These are phyloP conservation scores for Podarcis muralis DNA, from an alignment of 2,113 vertebrate species.

Conservation along the genomic window DNA sequence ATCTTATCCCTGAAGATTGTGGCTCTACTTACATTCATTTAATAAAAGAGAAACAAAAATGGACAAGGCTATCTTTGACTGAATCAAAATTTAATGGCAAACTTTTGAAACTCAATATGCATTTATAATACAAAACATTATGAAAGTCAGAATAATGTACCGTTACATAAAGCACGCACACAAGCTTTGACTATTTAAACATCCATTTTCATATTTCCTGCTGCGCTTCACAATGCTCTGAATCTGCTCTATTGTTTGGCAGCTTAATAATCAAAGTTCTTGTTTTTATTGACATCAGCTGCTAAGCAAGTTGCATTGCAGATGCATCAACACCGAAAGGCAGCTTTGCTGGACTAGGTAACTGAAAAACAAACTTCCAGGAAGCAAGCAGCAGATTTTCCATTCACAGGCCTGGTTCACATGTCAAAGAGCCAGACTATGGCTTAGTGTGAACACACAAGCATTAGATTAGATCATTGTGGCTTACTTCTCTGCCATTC, in stretches of 20 bases:
- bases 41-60: not conserved
- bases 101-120: not conserved
- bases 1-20: not conserved
- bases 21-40: not conserved
- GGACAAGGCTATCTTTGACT: not conserved
- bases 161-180: not conserved
- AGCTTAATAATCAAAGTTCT: not conserved
- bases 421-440: too few relatives aligned
- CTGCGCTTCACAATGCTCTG: not conserved
- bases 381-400: not conserved
- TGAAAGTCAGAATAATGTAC: not conserved
- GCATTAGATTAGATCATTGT: too few relatives aligned
- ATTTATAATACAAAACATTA: not conserved
- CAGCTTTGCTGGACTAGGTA: not conserved
- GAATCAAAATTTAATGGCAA: not conserved
- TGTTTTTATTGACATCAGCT: not conserved
- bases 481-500: too few relatives aligned
- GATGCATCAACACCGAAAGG: not conserved
- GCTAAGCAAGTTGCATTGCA: not conserved
- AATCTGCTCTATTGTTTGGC: not conserved
- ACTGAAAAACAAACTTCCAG: not conserved
- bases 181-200: not conserved
- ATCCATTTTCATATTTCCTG: not conserved
- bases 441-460: too few relatives aligned
- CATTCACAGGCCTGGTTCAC: not conserved